Conservation (phyloP, 2,888 invertebrate species). For the Mesorhabditis belari region DNA sequence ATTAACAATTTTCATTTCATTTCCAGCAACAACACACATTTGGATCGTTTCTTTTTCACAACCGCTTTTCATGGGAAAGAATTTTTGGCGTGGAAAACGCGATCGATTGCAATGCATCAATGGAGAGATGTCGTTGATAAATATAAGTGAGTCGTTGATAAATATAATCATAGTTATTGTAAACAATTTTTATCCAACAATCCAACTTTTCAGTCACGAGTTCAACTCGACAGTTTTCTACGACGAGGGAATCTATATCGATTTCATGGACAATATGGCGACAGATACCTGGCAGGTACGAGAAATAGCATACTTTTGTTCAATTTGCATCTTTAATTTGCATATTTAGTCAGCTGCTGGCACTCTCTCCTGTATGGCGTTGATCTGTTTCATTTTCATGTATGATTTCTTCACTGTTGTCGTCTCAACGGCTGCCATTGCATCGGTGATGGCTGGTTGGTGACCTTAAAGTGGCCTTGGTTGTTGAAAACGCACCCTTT, state of each 20-base stretch:
- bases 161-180: neutral
- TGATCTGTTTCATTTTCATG: conserved; percentile 44
- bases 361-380: conserved; percentile 40
- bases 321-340: neutral
- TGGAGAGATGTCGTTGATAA: conserved; percentile 46
- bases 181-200: no score
- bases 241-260: conserved; percentile 49
- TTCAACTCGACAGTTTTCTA: conserved; percentile 45
- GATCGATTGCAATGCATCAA: conserved; percentile 36
- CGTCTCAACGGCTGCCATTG: conserved; percentile 25
- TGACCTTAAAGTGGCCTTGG: conserved; percentile 7
- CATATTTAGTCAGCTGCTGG: conserved; percentile 26
- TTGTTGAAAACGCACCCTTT: no score
- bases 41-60: conserved; percentile 49
- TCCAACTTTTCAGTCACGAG: conserved; percentile 16
- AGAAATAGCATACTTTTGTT: neutral
- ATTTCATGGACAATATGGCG: conserved; percentile 51
- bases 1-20: neutral
- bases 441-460: conserved; percentile 17
- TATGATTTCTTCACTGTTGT: conserved; percentile 35
- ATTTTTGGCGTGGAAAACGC: conserved; percentile 39
- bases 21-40: conserved; percentile 18
- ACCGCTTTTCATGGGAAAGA: conserved; percentile 48
- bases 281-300: conserved; percentile 49
- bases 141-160: conserved; percentile 23